Evolutionary conservation across 2,888 invertebrate species (phyloP).

Genomic region (Rhamphomyia laevipes): DNA sequence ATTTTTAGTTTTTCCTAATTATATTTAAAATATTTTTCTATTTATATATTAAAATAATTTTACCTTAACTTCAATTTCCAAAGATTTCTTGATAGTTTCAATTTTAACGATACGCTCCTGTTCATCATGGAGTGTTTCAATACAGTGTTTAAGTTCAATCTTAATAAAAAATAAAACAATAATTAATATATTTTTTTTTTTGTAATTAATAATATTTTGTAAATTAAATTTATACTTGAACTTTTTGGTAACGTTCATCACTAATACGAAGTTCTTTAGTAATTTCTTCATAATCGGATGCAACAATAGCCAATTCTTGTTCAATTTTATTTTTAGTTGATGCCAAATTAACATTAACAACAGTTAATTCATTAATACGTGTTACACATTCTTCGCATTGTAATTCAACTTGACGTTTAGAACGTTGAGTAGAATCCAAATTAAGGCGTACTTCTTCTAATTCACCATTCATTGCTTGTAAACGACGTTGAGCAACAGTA

Average conservation of each 20-base stretch:
- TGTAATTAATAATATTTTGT: background rate
- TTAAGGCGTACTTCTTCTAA: conserved; percentile 91
- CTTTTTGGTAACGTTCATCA: conserved; percentile 92
- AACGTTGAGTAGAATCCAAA: conserved; percentile 84
- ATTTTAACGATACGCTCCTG: conserved; percentile 95
- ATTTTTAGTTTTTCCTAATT: too few species aligned
- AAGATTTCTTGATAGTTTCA: conserved; percentile 93
- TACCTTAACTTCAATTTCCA: conserved; percentile 92
- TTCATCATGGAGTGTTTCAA: conserved; percentile 89
- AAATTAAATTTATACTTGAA: conserved; percentile 42
- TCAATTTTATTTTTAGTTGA: conserved; percentile 92
- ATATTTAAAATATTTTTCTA: background rate
- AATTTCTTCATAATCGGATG: conserved; percentile 96
- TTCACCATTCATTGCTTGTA: conserved; percentile 85
- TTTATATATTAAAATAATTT: too few species aligned
- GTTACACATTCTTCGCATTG: conserved; percentile 82
- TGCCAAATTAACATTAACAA: conserved; percentile 89
- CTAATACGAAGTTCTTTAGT: conserved; percentile 86
- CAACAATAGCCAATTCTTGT: conserved; percentile 81
- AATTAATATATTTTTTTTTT: conserved; percentile 6
- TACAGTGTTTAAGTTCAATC: conserved; percentile 87
- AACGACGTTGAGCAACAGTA: conserved; percentile 79
- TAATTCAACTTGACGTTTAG: conserved; percentile 81
- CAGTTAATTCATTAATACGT: conserved; percentile 88
- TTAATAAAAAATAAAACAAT: conserved; percentile 25